A percentile compares a stretch with the other conserved stretches of the same genome.
These are phyloP conservation scores for Plestiodon gilberti DNA, from an alignment of 2,113 vertebrate genomes.

Conservation along the genomic window DNA sequence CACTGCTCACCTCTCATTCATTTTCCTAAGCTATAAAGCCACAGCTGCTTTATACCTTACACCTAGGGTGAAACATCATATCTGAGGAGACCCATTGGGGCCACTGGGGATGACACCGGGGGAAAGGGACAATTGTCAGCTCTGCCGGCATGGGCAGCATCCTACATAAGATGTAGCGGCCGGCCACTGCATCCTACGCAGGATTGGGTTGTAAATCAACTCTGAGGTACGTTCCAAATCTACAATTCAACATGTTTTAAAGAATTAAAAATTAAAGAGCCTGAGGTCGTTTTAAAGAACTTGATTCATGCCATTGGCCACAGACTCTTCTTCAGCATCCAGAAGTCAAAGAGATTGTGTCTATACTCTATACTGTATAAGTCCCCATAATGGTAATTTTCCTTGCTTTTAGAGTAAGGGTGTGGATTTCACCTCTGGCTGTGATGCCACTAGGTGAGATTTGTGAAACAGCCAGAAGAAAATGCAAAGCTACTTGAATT, in stretches of 20 bases:
- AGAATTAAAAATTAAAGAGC: too few relatives aligned
- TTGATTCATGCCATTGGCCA: neutral
- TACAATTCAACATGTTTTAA: neutral
- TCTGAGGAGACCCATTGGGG: too few relatives aligned
- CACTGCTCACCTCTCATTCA: neutral
- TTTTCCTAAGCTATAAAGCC: neutral
- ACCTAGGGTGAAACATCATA: too few relatives aligned
- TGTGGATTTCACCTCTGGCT: slow-evolving; percentile 20
- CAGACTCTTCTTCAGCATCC: neutral
- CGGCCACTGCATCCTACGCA: too few relatives aligned
- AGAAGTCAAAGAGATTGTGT: neutral
- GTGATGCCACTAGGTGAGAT: slow-evolving; percentile 1
- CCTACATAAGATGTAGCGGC: too few relatives aligned
- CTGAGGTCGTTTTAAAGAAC: neutral
- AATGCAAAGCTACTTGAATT: slow-evolving; percentile 40
- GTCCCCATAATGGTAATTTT: neutral
- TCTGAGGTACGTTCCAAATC: neutral
- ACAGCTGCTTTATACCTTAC: neutral
- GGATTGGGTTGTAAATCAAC: too few relatives aligned
- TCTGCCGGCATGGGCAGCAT: too few relatives aligned
- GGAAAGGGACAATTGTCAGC: too few relatives aligned
- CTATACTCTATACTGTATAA: neutral
- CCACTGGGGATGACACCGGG: too few relatives aligned
- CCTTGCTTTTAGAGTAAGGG: neutral
- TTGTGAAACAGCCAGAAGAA: slow-evolving; percentile 6